Base-by-base conservation (phyloP, 2,888 invertebrate genomes). In the Saturnia pavonia region DNA sequence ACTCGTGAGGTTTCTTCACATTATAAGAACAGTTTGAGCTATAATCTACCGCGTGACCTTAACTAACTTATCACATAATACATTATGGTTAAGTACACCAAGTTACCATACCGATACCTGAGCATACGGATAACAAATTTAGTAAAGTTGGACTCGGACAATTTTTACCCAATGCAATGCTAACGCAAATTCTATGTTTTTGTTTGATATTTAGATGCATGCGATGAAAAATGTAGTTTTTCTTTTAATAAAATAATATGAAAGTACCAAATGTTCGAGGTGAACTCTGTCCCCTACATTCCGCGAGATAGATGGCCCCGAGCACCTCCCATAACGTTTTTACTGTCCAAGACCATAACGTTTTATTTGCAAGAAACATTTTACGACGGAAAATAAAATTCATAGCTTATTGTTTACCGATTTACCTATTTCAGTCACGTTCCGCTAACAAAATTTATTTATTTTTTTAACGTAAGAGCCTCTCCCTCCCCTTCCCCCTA, bases 401-500 rank as follows among this genome's bases (percentile, higher is more conserved):
- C 69, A 69, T 69, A 71, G 67, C 69, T 72, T 72, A 73, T 73
- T 73, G 71, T 73, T 71, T 71, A 71, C 68, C 71, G 67, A 73
- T 73, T 78, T 76, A 71, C 70, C 69, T 69, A 83, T 76, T 83
- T 77, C 70, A 42, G 76, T 81, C 84, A 84, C 85, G 84, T 84
- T 77, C 76, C 74, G 78, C 77, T 74, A 73, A 77, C 76, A 79
- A 78, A 80, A 82, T 82, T 83, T 84, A 82, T 84, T 83, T 84
- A 81, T 83, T 74, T 77, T 75, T 57, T n/a, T 74, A 57, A 57
- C 57, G 25, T 25, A 14, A 22, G 54, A n/a, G 25, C 57, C 57
- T 57, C 25, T 12, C 25, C 9, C 25, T 14, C 25, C 25, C 4
- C 73, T 70, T 74, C 12, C 19, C 0, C 65, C 73, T 74, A 2